Percentiles rank a stretch among this genome's conserved stretches.
Conservation (phyloP, 2,797 vertebrate genomes). For the Perodicticus potto region DNA sequence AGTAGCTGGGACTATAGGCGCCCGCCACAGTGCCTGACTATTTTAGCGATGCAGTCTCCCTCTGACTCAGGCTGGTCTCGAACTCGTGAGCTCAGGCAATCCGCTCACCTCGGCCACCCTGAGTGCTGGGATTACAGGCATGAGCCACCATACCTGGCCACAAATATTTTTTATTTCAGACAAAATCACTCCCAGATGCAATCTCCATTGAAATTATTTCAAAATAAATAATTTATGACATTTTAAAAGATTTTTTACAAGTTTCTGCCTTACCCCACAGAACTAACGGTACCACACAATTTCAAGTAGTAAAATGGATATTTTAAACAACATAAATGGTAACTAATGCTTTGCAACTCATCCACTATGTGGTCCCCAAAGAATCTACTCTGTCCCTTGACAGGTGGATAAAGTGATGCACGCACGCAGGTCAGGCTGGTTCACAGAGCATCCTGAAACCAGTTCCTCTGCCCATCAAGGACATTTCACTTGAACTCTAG, state of each 20-base stretch:
- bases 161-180: neutral
- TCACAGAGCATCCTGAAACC: neutral
- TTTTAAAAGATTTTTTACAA: neutral
- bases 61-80: too few relatives aligned
- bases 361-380: neutral
- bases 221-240: conserved; percentile 2
- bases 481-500: neutral
- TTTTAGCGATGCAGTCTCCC: too few relatives aligned
- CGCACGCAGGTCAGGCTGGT: too few relatives aligned
- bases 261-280: neutral
- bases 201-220: neutral
- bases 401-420: neutral
- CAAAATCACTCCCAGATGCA: neutral
- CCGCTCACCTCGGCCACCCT: too few relatives aligned
- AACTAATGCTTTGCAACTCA: neutral
- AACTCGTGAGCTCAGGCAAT: too few relatives aligned
- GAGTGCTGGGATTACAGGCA: too few relatives aligned
- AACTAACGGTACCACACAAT: neutral
- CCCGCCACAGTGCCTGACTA: too few relatives aligned
- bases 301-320: neutral
- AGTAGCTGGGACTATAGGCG: too few relatives aligned
- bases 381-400: neutral
- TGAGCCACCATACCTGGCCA: too few relatives aligned
- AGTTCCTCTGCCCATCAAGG: neutral
- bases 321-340: neutral